These are phyloP conservation scores for Deroptyus accipitrinus DNA, from an alignment of 2,113 vertebrate genomes.

Conservation along the genomic window DNA sequence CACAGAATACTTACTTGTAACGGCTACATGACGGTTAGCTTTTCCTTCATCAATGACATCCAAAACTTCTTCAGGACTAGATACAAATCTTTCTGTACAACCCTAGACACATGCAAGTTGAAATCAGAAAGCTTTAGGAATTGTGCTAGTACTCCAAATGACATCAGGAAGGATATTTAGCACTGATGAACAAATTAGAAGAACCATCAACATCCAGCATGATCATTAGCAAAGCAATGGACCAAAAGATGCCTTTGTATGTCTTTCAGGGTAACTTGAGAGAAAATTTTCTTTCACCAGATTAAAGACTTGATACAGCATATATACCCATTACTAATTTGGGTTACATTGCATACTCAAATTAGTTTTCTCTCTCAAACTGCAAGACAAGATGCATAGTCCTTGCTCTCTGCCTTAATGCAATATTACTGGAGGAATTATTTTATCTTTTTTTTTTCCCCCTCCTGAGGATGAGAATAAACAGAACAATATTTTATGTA, in stretches of 20 bases:
- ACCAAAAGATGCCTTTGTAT: fast-evolving
- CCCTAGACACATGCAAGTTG: slow-evolving; percentile 74
- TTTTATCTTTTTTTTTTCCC: neutral
- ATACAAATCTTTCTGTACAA: slow-evolving; percentile 95
- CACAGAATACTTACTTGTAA: slow-evolving; percentile 84
- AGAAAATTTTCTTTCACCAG: neutral
- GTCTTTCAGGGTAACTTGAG: neutral
- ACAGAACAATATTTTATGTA: neutral
- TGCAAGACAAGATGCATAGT: neutral
- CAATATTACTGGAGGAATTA: neutral
- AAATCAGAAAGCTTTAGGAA: neutral
- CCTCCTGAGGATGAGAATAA: neutral
- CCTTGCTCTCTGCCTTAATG: neutral
- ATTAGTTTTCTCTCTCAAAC: neutral
- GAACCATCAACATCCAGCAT: neutral
- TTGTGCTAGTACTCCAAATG: neutral
- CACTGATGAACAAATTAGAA: neutral
- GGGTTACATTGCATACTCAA: neutral
- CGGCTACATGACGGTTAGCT: slow-evolving; percentile 92
- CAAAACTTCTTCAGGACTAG: slow-evolving; percentile 95
- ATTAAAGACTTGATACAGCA: neutral
- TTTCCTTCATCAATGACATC: slow-evolving; percentile 97
- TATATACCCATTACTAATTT: neutral
- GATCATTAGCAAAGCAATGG: neutral
- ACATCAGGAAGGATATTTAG: neutral